Evolutionary conservation across 2,888 invertebrate species (phyloP), one percentile per base, ranked within the genome.

Genomic region (Crioceris asparagi): DNA sequence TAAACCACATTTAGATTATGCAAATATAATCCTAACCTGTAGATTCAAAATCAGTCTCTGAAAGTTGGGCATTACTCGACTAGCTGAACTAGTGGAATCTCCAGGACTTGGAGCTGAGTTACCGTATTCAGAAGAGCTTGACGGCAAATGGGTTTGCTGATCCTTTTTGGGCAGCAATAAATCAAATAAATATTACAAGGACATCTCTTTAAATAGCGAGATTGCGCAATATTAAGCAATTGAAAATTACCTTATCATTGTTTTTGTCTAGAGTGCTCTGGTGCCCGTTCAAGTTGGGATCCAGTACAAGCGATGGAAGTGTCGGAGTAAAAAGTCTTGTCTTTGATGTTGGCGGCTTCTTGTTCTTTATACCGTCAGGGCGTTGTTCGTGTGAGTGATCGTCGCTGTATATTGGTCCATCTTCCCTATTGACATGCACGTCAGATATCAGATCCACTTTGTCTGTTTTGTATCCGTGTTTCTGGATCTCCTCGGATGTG

Each of bases 21-120:
- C n/a, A n/a, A n/a, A n/a, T n/a, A n/a, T n/a, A n/a, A n/a, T 39
- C 46, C 78, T 79, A 75, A 81, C 81, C 80, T 81, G 79, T 56
- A 81, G 65, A 58, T 76, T 77, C 55, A 74, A 72, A 57, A 82
- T 71, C 54, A 82, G 68, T 59, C 72, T 73, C 61, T 75, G 75
- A 61, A 82, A 75, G 62, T 79, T 77, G 49, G 81, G 81, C 69
- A 79, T 65, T 47, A 69, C 61, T 43, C 72, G 66, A 44, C 69
- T 65, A 34, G 69, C 72, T 11, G 72, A 71, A 56, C 69, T 71
- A 38, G 68, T 56, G 32, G 65, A 63, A 40, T 57, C 66, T 56
- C 58, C 68, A 54, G 54, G 50, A 39, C 56, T 54, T 27, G 55
- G 48, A 27, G 55, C 48, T 38, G 62, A 58, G 43, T 58, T 57